These are phyloP conservation scores for Peribatodes rhomboidaria DNA, from an alignment of 2,888 invertebrate genomes.

Conservation along the genomic window DNA sequence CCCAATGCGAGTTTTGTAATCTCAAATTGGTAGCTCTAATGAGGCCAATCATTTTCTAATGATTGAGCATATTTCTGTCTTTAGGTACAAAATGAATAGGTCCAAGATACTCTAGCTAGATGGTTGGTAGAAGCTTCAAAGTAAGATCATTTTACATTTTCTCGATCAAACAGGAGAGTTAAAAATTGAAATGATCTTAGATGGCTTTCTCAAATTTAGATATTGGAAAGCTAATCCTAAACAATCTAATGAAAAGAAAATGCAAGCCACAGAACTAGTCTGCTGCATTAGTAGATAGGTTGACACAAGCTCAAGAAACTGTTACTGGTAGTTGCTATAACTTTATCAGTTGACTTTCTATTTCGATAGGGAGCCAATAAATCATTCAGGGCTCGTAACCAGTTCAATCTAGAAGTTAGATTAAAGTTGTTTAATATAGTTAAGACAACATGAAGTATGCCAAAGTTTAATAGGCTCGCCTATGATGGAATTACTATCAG, in stretches of 20 bases:
- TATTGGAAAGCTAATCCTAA: not conserved
- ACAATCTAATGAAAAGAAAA: not conserved
- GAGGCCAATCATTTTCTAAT: not conserved
- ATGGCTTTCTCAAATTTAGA: not conserved
- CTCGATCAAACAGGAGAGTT: too few species aligned
- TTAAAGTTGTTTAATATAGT: slow-evolving; percentile 13
- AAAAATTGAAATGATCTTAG: too few species aligned
- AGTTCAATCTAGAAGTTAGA: slow-evolving; percentile 28
- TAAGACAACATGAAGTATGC: slow-evolving; percentile 1
- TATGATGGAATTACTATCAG: slow-evolving; percentile 3
- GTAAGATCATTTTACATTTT: too few species aligned
- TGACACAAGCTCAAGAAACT: not conserved
- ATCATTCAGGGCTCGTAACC: slow-evolving; percentile 19
- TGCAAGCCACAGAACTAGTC: too few species aligned
- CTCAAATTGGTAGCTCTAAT: not conserved
- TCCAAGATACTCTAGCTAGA: too few species aligned
- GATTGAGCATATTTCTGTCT: not conserved
- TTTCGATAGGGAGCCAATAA: not conserved
- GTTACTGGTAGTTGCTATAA: too few species aligned
- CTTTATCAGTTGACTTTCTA: slow-evolving; percentile 1
- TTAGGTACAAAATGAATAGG: not conserved
- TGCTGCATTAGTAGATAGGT: not conserved
- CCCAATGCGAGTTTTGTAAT: slow-evolving; percentile 9
- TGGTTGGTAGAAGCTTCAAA: too few species aligned
- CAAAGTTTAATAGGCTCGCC: slow-evolving; percentile 29